Evolutionary conservation across 2,113 vertebrate genomes (phyloP).

Genomic region (Hippocampus comes): DNA sequence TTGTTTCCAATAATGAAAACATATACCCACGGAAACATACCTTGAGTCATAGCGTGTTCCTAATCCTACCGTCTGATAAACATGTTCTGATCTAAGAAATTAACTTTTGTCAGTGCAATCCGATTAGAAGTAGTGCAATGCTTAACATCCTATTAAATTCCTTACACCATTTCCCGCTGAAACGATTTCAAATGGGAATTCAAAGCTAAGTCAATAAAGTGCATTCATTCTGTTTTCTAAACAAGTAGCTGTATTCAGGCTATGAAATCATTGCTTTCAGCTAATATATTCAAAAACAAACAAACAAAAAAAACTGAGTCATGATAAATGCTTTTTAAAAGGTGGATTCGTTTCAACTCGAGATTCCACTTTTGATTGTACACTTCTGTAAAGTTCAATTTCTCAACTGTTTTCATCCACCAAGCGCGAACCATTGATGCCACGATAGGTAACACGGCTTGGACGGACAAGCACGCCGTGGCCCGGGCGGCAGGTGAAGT

Average conservation of each 20-base stretch:
- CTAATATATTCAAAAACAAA: not conserved
- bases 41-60: not conserved
- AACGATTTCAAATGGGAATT: conserved; percentile 23
- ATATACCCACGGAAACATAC: not conserved
- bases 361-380: not conserved
- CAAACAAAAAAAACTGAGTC: not conserved
- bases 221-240: conserved; percentile 30
- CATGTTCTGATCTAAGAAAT: conserved; percentile 16
- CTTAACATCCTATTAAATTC: conserved; percentile 24
- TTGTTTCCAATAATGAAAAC: not conserved
- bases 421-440: conserved; percentile 85
- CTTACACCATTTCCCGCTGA: not conserved
- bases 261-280: not conserved
- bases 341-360: not conserved
- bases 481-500: conserved; percentile 84
- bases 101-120: conserved; percentile 49
- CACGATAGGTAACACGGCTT: conserved; percentile 87
- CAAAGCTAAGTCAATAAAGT: conserved; percentile 48
- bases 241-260: not conserved
- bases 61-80: conserved; percentile 3
- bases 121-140: conserved; percentile 49
- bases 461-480: conserved; percentile 88
- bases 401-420: conserved; percentile 79
- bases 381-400: not conserved
- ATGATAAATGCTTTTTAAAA: conserved; percentile 5